Evolutionary conservation across 1,140 invertebrate genomes (phyloP).

Genomic region (Procambarus clarkii): DNA sequence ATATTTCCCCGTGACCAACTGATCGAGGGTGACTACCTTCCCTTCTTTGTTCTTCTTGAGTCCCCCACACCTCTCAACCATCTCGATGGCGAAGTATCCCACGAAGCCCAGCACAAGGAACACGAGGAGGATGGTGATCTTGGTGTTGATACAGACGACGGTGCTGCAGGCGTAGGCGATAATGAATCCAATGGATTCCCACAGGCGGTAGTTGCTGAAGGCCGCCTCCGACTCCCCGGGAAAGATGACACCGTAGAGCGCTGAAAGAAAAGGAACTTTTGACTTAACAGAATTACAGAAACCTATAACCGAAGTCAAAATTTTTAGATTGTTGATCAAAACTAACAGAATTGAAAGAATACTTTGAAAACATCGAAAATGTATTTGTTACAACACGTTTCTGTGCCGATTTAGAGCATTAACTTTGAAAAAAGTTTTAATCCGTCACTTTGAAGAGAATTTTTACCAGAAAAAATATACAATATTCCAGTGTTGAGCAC

Average conservation of each 20-base stretch:
- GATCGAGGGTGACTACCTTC: slow-evolving; percentile 19
- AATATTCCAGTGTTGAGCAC: background rate
- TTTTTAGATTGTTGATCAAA: background rate
- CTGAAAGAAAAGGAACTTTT: slow-evolving; percentile 74
- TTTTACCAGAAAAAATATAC: background rate
- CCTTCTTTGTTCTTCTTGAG: slow-evolving; percentile 20
- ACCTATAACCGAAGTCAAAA: no score
- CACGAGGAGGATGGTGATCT: slow-evolving; percentile 73
- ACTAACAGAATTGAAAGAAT: background rate
- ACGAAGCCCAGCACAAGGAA: slow-evolving; percentile 72
- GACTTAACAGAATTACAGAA: no score
- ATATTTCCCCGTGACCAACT: background rate
- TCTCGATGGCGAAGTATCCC: slow-evolving; percentile 73
- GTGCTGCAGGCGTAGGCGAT: slow-evolving; percentile 89
- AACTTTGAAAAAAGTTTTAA: background rate
- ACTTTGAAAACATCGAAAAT: background rate
- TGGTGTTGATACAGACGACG: slow-evolving; percentile 73
- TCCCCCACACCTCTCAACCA: slow-evolving; percentile 24
- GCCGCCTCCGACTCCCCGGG: slow-evolving; percentile 83
- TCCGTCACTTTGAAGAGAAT: background rate
- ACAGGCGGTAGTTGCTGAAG: slow-evolving; percentile 96
- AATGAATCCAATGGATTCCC: slow-evolving; percentile 95
- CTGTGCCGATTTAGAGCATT: background rate
- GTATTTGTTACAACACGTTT: background rate
- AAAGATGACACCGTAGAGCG: slow-evolving; percentile 68